phyloP scores from a whole-genome alignment of 2,797 vertebrate genomes.

The Halcyon badia region DNA sequence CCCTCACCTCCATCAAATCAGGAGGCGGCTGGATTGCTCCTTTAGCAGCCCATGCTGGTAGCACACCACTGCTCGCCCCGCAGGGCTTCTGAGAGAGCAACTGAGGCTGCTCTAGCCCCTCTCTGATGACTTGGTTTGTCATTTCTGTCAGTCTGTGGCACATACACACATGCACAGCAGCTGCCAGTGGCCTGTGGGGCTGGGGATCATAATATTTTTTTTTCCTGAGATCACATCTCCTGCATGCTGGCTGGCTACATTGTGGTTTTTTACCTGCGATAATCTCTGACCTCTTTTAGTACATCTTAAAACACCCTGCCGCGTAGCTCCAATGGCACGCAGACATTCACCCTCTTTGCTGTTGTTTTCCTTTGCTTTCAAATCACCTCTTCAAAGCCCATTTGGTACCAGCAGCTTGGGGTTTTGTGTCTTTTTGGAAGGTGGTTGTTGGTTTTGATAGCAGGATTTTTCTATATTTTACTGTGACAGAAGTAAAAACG shows the following conservation, averaged over 20 bases:
- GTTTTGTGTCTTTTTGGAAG: background rate
- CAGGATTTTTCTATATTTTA: background rate
- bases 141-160: constrained; percentile 39
- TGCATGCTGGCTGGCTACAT: background rate
- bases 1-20: constrained; percentile 15
- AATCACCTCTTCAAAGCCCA: background rate
- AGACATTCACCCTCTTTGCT: background rate
- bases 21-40: constrained; percentile 20
- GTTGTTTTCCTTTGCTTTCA: background rate
- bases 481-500: background rate
- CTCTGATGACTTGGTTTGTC: background rate
- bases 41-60: constrained; percentile 12
- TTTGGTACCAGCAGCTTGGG: background rate
- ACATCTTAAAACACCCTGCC: background rate
- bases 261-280: background rate
- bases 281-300: background rate
- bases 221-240: background rate
- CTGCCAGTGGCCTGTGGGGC: constrained; percentile 2
- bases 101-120: background rate
- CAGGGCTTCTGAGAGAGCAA: background rate
- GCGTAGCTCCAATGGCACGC: background rate
- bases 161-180: background rate
- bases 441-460: background rate
- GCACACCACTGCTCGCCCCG: background rate
- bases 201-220: background rate